Percentiles rank a stretch among this genome's conserved stretches.
Evolutionary conservation across 2,113 vertebrate species (phyloP).

Genomic region (Corythornis cristatus): DNA sequence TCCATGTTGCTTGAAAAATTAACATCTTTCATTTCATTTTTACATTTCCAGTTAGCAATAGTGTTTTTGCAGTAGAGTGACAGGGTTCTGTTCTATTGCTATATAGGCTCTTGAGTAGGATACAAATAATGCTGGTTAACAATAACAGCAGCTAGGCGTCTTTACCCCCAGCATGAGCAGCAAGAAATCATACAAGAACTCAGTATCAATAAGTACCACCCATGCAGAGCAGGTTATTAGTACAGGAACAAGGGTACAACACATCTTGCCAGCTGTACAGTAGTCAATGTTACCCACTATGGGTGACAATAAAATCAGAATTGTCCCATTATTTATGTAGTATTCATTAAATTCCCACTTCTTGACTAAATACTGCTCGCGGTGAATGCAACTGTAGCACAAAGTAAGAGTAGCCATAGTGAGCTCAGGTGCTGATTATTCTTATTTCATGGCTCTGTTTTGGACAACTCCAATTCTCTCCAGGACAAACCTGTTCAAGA

Average conservation of each 20-base stretch:
- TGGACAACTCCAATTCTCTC: not conserved
- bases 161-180: not conserved
- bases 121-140: not conserved
- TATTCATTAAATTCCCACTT: not conserved
- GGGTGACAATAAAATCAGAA: not conserved
- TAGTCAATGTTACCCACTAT: not conserved
- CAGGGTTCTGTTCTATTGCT: conserved; percentile 2
- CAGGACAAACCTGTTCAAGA: not conserved
- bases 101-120: not conserved
- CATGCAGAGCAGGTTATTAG: not conserved
- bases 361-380: not conserved
- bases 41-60: conserved; percentile 2
- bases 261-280: not conserved
- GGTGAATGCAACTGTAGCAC: not conserved
- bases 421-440: not conserved
- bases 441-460: not conserved
- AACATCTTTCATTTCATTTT: conserved; percentile 33
- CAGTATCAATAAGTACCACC: not conserved
- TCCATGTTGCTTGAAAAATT: conserved; percentile 47
- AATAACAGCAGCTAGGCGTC: not conserved
- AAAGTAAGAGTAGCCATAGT: not conserved
- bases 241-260: not conserved
- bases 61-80: conserved; percentile 19
- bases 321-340: not conserved
- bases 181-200: not conserved